Percentiles rank a stretch among this genome's conserved stretches.
Conservation (phyloP, 2,888 invertebrate species). For the Protophormia terraenovae region DNA sequence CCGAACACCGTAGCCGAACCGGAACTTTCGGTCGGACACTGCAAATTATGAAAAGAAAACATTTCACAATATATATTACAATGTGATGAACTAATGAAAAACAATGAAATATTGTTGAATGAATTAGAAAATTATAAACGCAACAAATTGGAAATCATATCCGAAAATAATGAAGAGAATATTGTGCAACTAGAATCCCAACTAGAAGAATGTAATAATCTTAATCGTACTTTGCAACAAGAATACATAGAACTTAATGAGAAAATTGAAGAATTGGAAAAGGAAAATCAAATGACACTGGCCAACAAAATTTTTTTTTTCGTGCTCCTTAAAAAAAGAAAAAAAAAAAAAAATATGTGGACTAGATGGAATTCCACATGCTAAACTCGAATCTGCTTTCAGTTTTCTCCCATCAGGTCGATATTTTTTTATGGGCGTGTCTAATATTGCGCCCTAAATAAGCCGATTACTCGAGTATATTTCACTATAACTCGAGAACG, state of each 20-base stretch:
- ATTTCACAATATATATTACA: slow-evolving; percentile 83
- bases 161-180: slow-evolving; percentile 88
- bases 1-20: too few species aligned
- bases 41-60: slow-evolving; percentile 83
- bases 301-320: too few species aligned
- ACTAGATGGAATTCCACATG: too few species aligned
- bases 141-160: slow-evolving; percentile 86
- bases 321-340: too few species aligned
- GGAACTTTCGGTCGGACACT: too few species aligned
- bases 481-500: too few species aligned
- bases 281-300: slow-evolving; percentile 73
- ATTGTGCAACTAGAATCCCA: slow-evolving; percentile 85
- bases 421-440: too few species aligned
- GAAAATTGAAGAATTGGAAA: slow-evolving; percentile 82
- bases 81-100: slow-evolving; percentile 86
- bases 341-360: too few species aligned
- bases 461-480: too few species aligned
- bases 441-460: too few species aligned
- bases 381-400: too few species aligned
- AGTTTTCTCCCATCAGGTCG: too few species aligned
- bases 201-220: slow-evolving; percentile 84
- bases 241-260: slow-evolving; percentile 84
- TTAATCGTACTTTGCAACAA: slow-evolving; percentile 84
- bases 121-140: slow-evolving; percentile 85
- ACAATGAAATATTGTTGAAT: slow-evolving; percentile 86